These are phyloP conservation scores for Pandemis heparana DNA, from an alignment of 2,888 invertebrate genomes.

Conservation along the genomic window DNA sequence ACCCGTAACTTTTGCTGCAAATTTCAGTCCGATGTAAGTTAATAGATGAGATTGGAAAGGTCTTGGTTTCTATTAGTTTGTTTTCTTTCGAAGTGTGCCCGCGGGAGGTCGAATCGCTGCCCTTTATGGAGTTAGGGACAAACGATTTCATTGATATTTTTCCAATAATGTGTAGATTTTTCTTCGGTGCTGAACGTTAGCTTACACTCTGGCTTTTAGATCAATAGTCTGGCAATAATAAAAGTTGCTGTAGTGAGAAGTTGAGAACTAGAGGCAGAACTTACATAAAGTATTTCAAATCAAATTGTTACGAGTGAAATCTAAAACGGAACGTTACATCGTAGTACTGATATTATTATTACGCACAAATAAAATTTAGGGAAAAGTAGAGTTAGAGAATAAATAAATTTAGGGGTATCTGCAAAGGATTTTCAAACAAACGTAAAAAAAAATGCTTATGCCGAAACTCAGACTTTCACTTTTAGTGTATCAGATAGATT, in stretches of 20 bases:
- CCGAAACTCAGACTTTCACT: no score
- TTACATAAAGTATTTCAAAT: no score
- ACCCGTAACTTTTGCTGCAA: not conserved
- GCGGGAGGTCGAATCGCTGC: conserved; percentile 4
- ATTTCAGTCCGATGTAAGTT: not conserved
- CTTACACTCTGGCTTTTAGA: not conserved
- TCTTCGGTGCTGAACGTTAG: not conserved
- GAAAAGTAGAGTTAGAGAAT: no score
- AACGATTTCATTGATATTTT: conserved; percentile 25
- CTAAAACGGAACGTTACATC: no score
- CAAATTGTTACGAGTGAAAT: no score
- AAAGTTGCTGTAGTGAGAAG: not conserved
- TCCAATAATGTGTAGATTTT: conserved; percentile 17
- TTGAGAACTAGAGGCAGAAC: no score
- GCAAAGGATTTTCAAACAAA: no score
- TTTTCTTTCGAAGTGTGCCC: conserved; percentile 4
- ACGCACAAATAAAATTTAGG: no score
- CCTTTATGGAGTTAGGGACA: conserved; percentile 14
- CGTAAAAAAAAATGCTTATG: no score
- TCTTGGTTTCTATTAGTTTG: conserved; percentile 9
- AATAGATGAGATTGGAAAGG: not conserved
- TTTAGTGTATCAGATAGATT: no score
- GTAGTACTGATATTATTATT: no score
- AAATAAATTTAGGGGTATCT: no score
- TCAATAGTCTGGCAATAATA: not conserved